Percentiles rank a stretch among this genome's conserved stretches.
These are phyloP conservation scores for Tragelaphus strepsiceros DNA, from an alignment of 2,113 vertebrate species.

Conservation along the genomic window DNA sequence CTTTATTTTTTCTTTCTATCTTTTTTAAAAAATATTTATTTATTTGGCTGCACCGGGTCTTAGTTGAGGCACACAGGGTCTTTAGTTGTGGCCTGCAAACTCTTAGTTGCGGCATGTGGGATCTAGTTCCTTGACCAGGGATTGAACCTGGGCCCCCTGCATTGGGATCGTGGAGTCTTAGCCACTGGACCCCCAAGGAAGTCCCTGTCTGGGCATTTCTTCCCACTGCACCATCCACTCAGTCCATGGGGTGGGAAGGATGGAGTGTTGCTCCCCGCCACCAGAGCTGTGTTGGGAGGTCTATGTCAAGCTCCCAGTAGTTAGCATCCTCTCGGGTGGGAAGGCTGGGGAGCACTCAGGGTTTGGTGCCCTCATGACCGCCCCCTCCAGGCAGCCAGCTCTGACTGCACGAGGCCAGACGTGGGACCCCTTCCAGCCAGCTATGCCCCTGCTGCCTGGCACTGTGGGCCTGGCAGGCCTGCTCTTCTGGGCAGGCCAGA, in stretches of 20 bases:
- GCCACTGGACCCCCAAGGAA: neutral
- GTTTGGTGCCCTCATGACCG: neutral
- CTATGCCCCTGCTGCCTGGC: constrained; percentile 77
- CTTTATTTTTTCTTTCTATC: neutral
- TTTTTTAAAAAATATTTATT: neutral
- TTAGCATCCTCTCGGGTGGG: neutral
- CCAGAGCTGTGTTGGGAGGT: neutral
- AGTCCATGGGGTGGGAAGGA: neutral
- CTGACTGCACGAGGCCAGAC: neutral
- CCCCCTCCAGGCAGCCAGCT: constrained; percentile 33
- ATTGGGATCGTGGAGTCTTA: neutral
- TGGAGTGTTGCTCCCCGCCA: neutral
- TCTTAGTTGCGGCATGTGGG: neutral
- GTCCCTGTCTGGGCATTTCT: neutral
- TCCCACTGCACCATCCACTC: neutral
- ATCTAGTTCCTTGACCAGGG: neutral
- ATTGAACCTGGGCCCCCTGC: neutral
- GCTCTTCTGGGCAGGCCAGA: constrained; percentile 80
- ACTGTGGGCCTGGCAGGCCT: constrained; percentile 80
- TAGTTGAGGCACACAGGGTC: neutral
- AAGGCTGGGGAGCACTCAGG: neutral
- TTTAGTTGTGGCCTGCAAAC: neutral
- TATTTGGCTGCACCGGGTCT: neutral
- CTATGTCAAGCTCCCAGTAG: neutral
- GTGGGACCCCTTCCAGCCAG: neutral